Evolutionary conservation across 1,140 invertebrate species (phyloP), one percentile per base, ranked within the genome.

Genomic region (Sminthurinus signatus): DNA sequence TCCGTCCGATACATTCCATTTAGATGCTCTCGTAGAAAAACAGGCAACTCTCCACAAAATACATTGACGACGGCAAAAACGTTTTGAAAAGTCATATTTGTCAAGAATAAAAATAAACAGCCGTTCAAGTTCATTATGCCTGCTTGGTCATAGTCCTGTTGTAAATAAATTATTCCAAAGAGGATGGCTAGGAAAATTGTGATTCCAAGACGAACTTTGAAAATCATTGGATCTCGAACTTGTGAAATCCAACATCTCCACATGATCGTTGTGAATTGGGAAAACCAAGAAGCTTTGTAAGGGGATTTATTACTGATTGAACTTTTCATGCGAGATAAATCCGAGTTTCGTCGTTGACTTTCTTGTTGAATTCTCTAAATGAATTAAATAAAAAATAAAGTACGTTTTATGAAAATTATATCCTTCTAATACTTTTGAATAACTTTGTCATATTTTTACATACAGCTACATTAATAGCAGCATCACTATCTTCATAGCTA

Each of bases 71-170:
- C 32, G 32, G 32, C 32, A 36, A 36, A 36, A 5, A 36, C 32
- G 15, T 36, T 36, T 36, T 36, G 90, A 76, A 93, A 94, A 14
- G 90, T 96, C 86, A 93, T 90, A 75, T 93, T 94, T 2, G 88
- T 93, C 1, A 96, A 79, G 74, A 94, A 87, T 59, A 96, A 83
- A 75, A 96, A 97, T 25, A 97, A 81, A 15, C 88, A 90, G 50
- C 95, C 95, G 75, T 96, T 96, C 61, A 97, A 93, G 76, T 97
- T 97, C 85, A 91, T 90, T 0, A 96, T 87, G 2, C 92, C 91
- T 72, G 91, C 86, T 76, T 95, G 87, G 72, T 89, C 84, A 28
- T 90, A 73, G 69, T 83, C 78, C 75, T 96, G 93, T 0, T 87
- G 84, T 72, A 88, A 89, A 77, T 93, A 98, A 60, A 98, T 87